Percentiles rank a stretch among this genome's conserved stretches.
Evolutionary conservation across 1,140 invertebrate species (phyloP).

Genomic region (Saccostrea echinata): DNA sequence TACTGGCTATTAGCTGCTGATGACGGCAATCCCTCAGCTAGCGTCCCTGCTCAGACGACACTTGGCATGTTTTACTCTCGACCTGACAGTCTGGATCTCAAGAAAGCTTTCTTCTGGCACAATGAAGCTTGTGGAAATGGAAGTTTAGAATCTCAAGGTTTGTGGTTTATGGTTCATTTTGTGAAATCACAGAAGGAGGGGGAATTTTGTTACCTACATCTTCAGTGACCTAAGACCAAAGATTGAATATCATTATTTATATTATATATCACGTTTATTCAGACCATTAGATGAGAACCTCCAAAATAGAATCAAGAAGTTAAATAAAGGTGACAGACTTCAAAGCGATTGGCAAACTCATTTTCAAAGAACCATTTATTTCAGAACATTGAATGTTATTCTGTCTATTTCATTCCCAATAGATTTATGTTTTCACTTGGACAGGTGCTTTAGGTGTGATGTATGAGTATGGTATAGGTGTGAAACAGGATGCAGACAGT

Average conservation of each 20-base stretch:
- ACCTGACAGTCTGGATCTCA: conserved; percentile 73
- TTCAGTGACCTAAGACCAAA: too few species aligned
- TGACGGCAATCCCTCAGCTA: conserved; percentile 77
- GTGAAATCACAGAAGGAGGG: too few species aligned
- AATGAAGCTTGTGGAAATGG: conserved; percentile 80
- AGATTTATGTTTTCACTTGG: background rate
- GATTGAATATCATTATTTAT: too few species aligned
- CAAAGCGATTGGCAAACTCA: too few species aligned
- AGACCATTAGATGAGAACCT: too few species aligned
- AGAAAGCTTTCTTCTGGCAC: conserved; percentile 80
- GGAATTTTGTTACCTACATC: too few species aligned
- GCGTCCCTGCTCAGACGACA: conserved; percentile 77
- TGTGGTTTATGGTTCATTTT: background rate
- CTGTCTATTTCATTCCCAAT: too few species aligned
- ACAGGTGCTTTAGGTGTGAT: conserved; percentile 79
- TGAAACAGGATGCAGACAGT: conserved; percentile 70
- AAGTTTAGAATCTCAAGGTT: conserved; percentile 80
- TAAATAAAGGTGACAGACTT: too few species aligned
- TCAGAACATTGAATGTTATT: too few species aligned
- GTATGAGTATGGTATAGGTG: conserved; percentile 79
- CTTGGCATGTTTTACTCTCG: conserved; percentile 79
- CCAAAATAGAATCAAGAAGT: too few species aligned
- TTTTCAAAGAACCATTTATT: too few species aligned
- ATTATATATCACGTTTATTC: too few species aligned
- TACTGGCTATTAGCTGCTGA: conserved; percentile 79